Base-by-base conservation (phyloP, 2,113 vertebrate genomes). In the Phainopepla nitens region DNA sequence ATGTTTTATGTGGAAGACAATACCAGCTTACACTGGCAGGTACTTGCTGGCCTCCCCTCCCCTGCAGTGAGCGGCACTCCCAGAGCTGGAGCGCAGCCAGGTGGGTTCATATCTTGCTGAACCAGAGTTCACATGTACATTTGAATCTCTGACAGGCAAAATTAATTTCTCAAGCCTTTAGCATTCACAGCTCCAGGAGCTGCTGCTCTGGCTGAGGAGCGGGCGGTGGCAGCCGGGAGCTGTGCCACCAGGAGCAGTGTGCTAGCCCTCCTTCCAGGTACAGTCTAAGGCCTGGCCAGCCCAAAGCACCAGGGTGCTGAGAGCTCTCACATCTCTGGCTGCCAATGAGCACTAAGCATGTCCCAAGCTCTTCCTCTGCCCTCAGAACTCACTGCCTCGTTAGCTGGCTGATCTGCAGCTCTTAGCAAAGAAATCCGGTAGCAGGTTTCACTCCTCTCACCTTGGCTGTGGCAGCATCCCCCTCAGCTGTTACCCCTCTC, bases 111-210 rank as follows among this genome's bases (percentile, higher is more conserved):
- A 91, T 90, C 93, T 94, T n/a, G 35, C 65, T 89, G 85, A 97
- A 86, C 87, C 84, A 33, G 75, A 6, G 87, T 76, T 83, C 93
- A 70, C 51, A 78, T 60, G 66, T 64, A 54, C 73, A 49, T 85
- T 87, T 94, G 94, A 92, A 96, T 96, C 93, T 81, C 95, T 95
- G 97, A 95, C 95, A 97, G 79, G 87, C 65, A 87, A 95, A 97
- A 98, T 98, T 96, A 97, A 97, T 97, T 97, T 95, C 93, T 97
- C 96, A 95, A 92, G 92, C 95, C 96, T 95, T 92, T 91, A 94
- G 95, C 93, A 82, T 33, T 45, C 42, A 49, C 94, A 93, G 96
- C 90, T 82, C 60, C 86, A 73, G 60, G 90, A 95, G 87, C 54
- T 50, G 96, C 96, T 68, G 92, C 28, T 93, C 57, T 36, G 51